phyloP scores from a whole-genome alignment of 2,797 vertebrate genomes.

The Rhinogobio ventralis region DNA sequence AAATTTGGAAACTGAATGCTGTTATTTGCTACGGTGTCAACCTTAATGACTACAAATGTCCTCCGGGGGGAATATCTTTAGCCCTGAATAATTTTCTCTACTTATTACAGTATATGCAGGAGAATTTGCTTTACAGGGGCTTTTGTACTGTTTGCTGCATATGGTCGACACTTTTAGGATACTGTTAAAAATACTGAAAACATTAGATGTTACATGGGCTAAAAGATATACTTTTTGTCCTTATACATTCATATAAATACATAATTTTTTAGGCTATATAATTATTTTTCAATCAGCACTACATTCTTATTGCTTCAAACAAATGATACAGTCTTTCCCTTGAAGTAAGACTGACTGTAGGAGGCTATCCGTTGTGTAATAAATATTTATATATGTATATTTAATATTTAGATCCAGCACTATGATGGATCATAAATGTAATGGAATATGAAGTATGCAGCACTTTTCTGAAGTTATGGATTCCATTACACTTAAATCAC shows the following conservation, averaged over 20 bases:
- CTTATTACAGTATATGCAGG: neutral
- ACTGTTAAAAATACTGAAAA: neutral
- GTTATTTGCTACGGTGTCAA: constrained; percentile 5
- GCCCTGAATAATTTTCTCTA: neutral
- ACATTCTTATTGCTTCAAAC: neutral
- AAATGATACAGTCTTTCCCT: neutral
- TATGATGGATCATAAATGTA: neutral
- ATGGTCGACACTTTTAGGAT: neutral
- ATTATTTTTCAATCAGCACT: neutral
- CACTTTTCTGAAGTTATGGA: neutral
- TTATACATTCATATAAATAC: neutral
- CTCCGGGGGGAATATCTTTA: constrained; percentile 19
- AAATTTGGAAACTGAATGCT: neutral
- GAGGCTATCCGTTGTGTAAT: constrained; percentile 9
- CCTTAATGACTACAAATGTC: constrained; percentile 38
- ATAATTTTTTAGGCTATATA: neutral
- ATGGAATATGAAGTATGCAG: neutral
- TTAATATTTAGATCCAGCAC: constrained; percentile 23
- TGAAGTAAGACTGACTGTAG: constrained; percentile 7
- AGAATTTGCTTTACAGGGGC: neutral
- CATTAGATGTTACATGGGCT: neutral
- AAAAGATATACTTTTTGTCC: neutral
- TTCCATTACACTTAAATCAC: neutral
- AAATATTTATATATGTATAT: constrained; percentile 21
- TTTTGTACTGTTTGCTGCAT: neutral